Evolutionary conservation across 2,888 invertebrate genomes (phyloP), one percentile per base, ranked within the genome.

Genomic region (Perizoma affinitatum): DNA sequence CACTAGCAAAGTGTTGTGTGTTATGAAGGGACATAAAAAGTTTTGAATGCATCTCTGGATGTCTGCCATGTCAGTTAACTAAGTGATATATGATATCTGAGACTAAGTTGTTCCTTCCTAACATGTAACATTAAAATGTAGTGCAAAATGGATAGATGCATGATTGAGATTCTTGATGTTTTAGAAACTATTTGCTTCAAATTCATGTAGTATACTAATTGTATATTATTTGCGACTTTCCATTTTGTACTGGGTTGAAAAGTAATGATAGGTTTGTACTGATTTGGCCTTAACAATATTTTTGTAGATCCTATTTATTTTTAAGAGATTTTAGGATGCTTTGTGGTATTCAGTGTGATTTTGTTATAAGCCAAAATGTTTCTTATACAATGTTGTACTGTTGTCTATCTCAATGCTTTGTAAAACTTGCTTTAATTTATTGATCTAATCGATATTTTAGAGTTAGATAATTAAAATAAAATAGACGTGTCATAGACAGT

Each of bases 401-500:
- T 71, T 66, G 68, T 72, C 72, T 61, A 48, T 56, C 10, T 58
- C 51, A 69, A 60, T 69, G 78, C 75, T 76, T 75, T 79, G 78
- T 79, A 76, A 69, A 73, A 74, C 61, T 70, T 66, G 63, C 69
- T 65, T 50, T 67, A 66, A 68, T 44, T 65, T 63, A 67, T 65
- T 69, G 62, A 66, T 69, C 57, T 67, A 58, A 67, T 66, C 66
- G 62, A 68, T 68, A 67, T 56, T 61, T 62, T 63, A 66, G 58
- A 59, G 56, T 58, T 53, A 62, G 62, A 51, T 56, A 36, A 40
- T 54, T 46, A 54, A 54, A 51, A 51, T 54, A 51, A 61, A 49
- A 48, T 63, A 67, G 62, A 63, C 54, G 65, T 67, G 66, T 72
- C 68, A 62, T 69, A 72, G 71, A 70, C 61, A 58, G 56, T 63